A percentile compares a stretch with the other conserved stretches of the same genome.
Evolutionary conservation across 2,888 invertebrate genomes (phyloP).

Genomic region (Protonemura montana): DNA sequence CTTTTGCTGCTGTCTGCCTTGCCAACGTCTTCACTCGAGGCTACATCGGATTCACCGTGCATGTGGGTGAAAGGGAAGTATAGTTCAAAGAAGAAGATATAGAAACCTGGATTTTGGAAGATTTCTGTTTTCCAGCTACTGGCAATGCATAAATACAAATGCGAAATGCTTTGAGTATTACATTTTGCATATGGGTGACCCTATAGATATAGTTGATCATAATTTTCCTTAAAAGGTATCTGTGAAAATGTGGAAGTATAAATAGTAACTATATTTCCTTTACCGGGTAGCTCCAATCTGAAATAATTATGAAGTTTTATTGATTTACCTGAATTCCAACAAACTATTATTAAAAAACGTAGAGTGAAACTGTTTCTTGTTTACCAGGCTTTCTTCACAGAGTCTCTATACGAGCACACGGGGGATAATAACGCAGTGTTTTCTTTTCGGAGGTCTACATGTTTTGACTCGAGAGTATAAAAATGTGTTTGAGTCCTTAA

Average conservation of each 20-base stretch:
- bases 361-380: no score
- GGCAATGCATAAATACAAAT: not conserved
- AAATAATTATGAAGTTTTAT: no score
- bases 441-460: not conserved
- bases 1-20: not conserved
- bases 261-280: no score
- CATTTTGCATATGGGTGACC: not conserved
- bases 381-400: no score
- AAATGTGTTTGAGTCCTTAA: conserved; percentile 20
- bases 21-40: not conserved
- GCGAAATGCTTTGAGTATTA: not conserved
- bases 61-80: not conserved
- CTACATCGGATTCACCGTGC: not conserved
- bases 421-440: no score
- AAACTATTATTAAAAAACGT: no score
- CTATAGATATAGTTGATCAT: no score
- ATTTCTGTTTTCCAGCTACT: not conserved
- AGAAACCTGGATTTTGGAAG: not conserved
- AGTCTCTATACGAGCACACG: no score
- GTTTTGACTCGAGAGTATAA: conserved; percentile 12
- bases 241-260: no score
- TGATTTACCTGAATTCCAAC: no score
- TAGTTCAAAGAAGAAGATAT: not conserved
- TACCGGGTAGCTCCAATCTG: no score
- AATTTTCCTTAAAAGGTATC: no score